Conservation (phyloP, 2,113 vertebrate species). For the Dascyllus trimaculatus region DNA sequence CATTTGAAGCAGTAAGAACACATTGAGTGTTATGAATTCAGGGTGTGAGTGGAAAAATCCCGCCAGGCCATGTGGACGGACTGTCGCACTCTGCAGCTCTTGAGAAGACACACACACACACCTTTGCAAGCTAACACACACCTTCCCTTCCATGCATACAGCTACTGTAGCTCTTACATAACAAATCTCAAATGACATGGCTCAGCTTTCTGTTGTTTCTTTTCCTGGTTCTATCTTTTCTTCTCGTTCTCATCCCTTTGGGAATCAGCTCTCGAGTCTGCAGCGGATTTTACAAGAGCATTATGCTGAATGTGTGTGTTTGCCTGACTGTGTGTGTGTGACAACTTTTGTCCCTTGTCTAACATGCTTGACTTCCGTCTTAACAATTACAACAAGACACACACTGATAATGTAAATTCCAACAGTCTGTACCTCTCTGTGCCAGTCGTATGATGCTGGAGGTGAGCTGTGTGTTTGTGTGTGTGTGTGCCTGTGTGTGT, state of each 20-base stretch:
- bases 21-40: constrained; percentile 31
- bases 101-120: constrained; percentile 24
- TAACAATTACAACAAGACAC: constrained; percentile 11
- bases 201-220: constrained; percentile 16
- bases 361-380: constrained; percentile 19
- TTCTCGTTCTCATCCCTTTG: constrained; percentile 12
- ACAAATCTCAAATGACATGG: constrained; percentile 21
- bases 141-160: constrained; percentile 20
- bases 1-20: constrained; percentile 30
- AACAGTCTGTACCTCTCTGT: constrained; percentile 48
- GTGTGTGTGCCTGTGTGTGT: constrained; percentile 31
- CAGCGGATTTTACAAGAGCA: neutral
- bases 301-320: constrained; percentile 15
- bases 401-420: constrained; percentile 22
- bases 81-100: constrained; percentile 35
- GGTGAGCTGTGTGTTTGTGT: neutral
- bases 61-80: constrained; percentile 6
- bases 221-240: neutral
- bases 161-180: constrained; percentile 33
- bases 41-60: constrained; percentile 59
- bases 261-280: constrained; percentile 23
- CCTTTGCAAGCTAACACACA: constrained; percentile 34
- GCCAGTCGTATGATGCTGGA: constrained; percentile 28
- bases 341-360: constrained; percentile 32
- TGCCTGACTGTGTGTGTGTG: constrained; percentile 23